These are phyloP conservation scores for Catharus minimus DNA, from an alignment of 2,113 vertebrate genomes.

Conservation along the genomic window DNA sequence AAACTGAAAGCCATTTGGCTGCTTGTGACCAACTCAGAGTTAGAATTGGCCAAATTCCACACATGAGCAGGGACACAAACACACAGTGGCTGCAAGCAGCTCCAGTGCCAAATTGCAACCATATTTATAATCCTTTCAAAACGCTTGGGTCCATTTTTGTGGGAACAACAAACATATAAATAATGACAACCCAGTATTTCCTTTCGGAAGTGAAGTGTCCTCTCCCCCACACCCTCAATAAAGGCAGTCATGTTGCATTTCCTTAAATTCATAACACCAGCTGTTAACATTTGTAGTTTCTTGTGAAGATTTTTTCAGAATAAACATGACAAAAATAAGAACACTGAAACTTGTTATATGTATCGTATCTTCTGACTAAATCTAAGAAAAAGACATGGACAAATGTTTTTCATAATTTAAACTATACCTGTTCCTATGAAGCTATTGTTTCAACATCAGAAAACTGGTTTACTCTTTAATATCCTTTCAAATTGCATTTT, in stretches of 20 bases:
- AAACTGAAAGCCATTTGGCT: slow-evolving; percentile 63
- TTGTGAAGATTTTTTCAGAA: neutral
- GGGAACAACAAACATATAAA: slow-evolving; percentile 64
- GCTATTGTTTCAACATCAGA: neutral
- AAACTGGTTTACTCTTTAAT: neutral
- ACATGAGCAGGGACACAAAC: neutral
- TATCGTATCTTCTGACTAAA: neutral
- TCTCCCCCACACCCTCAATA: neutral
- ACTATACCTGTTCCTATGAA: neutral
- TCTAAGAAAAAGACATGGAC: neutral
- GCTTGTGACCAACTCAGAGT: slow-evolving; percentile 12
- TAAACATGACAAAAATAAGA: neutral
- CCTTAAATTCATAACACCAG: neutral
- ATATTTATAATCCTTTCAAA: slow-evolving; percentile 78
- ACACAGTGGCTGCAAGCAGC: neutral
- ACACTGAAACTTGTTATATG: neutral
- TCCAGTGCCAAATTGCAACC: slow-evolving; percentile 67
- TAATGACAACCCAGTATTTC: slow-evolving; percentile 51
- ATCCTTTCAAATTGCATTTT: neutral
- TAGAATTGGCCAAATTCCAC: slow-evolving; percentile 62
- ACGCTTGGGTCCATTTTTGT: slow-evolving; percentile 45
- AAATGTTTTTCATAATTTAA: neutral
- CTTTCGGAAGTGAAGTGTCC: neutral
- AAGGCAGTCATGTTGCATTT: slow-evolving; percentile 30
- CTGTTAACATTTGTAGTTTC: neutral